These are phyloP conservation scores for Listrodromus nycthemerus DNA, from an alignment of 2,888 invertebrate genomes.

Conservation along the genomic window DNA sequence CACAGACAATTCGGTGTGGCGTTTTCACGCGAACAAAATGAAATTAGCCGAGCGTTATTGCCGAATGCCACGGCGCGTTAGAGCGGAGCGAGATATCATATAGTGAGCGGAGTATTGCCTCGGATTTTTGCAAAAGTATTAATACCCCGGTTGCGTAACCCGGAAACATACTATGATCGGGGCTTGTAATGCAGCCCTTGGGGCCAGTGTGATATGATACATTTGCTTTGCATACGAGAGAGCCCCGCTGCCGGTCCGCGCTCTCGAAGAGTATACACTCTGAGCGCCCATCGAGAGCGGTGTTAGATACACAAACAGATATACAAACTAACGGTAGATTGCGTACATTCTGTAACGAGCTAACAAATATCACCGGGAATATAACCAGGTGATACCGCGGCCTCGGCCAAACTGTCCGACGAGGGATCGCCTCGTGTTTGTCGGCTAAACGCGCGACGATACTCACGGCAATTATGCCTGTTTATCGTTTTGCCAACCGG, in stretches of 20 bases:
- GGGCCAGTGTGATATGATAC: conserved; percentile 82
- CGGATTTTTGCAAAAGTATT: conserved; percentile 80
- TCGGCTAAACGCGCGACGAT: conserved; percentile 71
- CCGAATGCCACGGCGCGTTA: conserved; percentile 54
- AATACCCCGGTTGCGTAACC: conserved; percentile 74
- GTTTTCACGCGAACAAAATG: conserved; percentile 72
- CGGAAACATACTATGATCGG: conserved; percentile 82
- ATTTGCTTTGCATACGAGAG: conserved; percentile 80
- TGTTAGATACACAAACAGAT: conserved; percentile 53
- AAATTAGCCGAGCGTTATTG: conserved; percentile 77
- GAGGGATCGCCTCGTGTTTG: conserved; percentile 65
- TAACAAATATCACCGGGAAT: conserved; percentile 74
- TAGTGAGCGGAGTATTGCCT: conserved; percentile 61
- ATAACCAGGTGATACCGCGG: conserved; percentile 4
- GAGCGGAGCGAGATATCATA: conserved; percentile 73
- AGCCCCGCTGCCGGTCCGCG: conserved; percentile 59
- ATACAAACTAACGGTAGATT: conserved; percentile 68
- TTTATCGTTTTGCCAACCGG: conserved; percentile 71
- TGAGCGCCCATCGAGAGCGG: conserved; percentile 44
- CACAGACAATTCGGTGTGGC: conserved; percentile 56
- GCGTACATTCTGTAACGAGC: conserved; percentile 78
- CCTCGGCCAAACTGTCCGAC: conserved; percentile 54
- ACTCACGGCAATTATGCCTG: conserved; percentile 78
- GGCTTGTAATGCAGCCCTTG: conserved; percentile 82
- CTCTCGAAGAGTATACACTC: conserved; percentile 47